Conservation (phyloP, 2,113 vertebrate genomes). For the Nibea coibor region DNA sequence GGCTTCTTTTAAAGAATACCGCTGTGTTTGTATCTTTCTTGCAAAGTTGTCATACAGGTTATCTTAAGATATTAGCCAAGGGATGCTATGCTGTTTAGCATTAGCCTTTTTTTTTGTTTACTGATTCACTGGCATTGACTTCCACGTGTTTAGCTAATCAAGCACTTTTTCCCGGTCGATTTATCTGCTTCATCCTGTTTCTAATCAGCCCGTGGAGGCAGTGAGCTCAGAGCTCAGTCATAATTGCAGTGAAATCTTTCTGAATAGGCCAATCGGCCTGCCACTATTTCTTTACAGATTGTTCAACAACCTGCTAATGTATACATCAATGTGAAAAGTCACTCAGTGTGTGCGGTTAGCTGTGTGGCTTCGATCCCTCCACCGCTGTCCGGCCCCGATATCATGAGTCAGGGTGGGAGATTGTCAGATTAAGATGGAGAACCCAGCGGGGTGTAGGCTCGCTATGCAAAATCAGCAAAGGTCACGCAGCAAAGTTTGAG, state of each 20-base stretch:
- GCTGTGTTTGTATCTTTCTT: background rate
- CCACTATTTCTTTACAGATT: slow-evolving; percentile 8
- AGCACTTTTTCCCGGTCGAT: background rate
- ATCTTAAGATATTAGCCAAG: background rate
- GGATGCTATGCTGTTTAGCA: background rate
- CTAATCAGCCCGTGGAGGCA: background rate
- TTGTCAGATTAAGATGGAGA: slow-evolving; percentile 16
- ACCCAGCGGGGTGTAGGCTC: slow-evolving; percentile 26
- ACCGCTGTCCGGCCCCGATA: background rate
- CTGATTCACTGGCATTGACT: too few species aligned
- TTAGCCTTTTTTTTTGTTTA: too few species aligned
- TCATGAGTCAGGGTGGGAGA: slow-evolving; percentile 6
- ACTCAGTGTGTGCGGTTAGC: background rate
- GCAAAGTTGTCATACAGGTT: background rate
- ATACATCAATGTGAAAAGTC: slow-evolving; percentile 13
- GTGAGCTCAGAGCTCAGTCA: background rate
- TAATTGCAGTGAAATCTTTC: slow-evolving; percentile 18
- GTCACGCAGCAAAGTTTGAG: slow-evolving; percentile 51
- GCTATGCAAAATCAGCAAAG: slow-evolving; percentile 14
- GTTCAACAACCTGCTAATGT: slow-evolving; percentile 25
- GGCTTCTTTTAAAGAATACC: background rate
- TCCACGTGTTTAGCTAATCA: background rate
- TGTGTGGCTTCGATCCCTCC: background rate
- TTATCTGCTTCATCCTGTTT: background rate
- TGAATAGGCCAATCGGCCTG: slow-evolving; percentile 37